phyloP scores from a whole-genome alignment of 1,140 invertebrate genomes.

The Drosophila arizonae region DNA sequence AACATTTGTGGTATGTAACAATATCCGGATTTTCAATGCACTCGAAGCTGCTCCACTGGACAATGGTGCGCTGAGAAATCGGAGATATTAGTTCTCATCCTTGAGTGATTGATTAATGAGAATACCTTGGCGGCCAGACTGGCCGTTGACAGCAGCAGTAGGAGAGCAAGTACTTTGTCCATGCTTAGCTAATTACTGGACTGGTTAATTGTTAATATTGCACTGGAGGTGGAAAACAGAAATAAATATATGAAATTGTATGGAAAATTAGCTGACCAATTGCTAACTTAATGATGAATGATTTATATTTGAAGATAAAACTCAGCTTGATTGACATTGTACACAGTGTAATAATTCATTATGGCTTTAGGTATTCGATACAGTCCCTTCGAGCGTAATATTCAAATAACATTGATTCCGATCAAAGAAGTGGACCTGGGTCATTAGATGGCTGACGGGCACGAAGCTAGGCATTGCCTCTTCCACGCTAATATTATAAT shows the following conservation, averaged over 20 bases:
- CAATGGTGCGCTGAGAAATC: background rate
- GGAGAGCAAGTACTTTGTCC: background rate
- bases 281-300: background rate
- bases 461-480: conserved; percentile 43
- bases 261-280: background rate
- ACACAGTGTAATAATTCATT: background rate
- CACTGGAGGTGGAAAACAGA: background rate
- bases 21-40: conserved; percentile 9
- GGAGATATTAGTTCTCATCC: too few species aligned
- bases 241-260: conserved; percentile 14
- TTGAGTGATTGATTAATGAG: background rate
- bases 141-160: background rate
- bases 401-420: conserved; percentile 39
- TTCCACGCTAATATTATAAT: conserved; percentile 51
- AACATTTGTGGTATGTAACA: conserved; percentile 18
- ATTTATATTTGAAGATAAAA: conserved; percentile 7
- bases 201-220: conserved; percentile 7
- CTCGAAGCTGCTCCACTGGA: conserved; percentile 19
- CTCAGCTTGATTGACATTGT: background rate
- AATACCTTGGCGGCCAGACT: conserved; percentile 12
- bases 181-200: conserved; percentile 4
- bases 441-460: conserved; percentile 31
- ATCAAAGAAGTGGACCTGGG: conserved; percentile 30
- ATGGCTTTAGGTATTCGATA: conserved; percentile 5
- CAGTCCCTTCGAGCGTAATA: conserved; percentile 28